These are phyloP conservation scores for Drosophila persimilis DNA, from an alignment of 1,140 invertebrate species.

Conservation along the genomic window DNA sequence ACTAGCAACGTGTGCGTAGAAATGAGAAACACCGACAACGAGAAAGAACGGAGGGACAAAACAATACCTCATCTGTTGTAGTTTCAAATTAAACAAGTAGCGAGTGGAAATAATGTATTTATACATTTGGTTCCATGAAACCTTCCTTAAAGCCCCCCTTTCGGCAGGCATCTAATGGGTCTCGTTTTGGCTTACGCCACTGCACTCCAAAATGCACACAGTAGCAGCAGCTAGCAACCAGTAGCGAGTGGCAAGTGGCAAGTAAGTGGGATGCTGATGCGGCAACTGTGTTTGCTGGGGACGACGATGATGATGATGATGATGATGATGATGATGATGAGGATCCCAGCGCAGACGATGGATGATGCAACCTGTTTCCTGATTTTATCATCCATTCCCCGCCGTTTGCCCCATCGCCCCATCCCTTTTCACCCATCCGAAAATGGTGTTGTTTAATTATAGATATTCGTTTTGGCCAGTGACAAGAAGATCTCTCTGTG, in stretches of 20 bases:
- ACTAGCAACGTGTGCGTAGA: no score
- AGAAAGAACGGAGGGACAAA: no score
- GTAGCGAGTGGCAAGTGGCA: conserved; percentile 29
- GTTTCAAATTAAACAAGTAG: no score
- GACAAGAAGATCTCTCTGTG: conserved; percentile 59
- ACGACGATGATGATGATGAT: conserved; percentile 19
- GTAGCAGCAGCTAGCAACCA: conserved; percentile 16
- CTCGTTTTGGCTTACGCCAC: background rate
- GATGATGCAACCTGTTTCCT: conserved; percentile 70
- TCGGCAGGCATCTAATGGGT: background rate
- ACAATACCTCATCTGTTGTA: no score
- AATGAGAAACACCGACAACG: no score
- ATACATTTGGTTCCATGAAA: no score
- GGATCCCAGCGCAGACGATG: conserved; percentile 8
- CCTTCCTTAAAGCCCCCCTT: no score
- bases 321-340: conserved; percentile 6
- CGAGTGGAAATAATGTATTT: no score
- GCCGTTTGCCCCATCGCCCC: background rate
- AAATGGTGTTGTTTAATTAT: conserved; percentile 67
- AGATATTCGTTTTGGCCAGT: conserved; percentile 50
- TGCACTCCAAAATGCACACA: conserved; percentile 2
- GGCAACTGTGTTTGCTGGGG: background rate
- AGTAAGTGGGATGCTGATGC: conserved; percentile 20
- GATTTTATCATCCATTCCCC: conserved; percentile 39
- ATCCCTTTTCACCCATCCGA: conserved; percentile 1